A percentile compares a stretch with the other conserved stretches of the same genome.
Conservation (phyloP, 2,797 vertebrate genomes). For the Carapus acus region DNA sequence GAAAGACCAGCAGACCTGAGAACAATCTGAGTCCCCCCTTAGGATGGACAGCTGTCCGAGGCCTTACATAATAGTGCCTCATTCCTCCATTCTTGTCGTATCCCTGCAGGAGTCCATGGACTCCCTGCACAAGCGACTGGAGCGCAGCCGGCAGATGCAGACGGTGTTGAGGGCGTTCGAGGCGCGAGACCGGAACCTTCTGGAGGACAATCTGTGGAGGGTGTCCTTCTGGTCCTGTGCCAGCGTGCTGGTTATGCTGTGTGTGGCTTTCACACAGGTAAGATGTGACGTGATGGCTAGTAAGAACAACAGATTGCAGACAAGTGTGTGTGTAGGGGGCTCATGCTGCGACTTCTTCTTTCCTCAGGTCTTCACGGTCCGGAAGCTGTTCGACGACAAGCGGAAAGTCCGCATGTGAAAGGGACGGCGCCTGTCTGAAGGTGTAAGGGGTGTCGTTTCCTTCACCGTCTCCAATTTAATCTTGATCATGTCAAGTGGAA, state of each 20-base stretch:
- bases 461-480: too few relatives aligned
- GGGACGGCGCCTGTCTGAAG: background rate
- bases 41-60: too few relatives aligned
- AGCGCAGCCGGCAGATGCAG: constrained; percentile 86
- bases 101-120: constrained; percentile 82
- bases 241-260: constrained; percentile 78
- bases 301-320: too few relatives aligned
- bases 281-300: too few relatives aligned
- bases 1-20: too few relatives aligned
- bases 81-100: background rate
- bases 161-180: constrained; percentile 83
- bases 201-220: constrained; percentile 83
- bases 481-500: too few relatives aligned
- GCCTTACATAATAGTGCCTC: too few relatives aligned
- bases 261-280: constrained; percentile 84
- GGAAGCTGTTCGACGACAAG: constrained; percentile 85
- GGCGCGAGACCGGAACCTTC: constrained; percentile 84
- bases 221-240: constrained; percentile 89
- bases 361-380: constrained; percentile 81
- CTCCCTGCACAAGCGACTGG: constrained; percentile 75
- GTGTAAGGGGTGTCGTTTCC: too few relatives aligned
- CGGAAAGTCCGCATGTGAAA: constrained; percentile 72
- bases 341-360: background rate
- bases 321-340: too few relatives aligned
- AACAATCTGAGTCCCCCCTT: too few relatives aligned